These are phyloP conservation scores for Diphyllodes magnificus DNA, from an alignment of 2,113 vertebrate species.

Conservation along the genomic window DNA sequence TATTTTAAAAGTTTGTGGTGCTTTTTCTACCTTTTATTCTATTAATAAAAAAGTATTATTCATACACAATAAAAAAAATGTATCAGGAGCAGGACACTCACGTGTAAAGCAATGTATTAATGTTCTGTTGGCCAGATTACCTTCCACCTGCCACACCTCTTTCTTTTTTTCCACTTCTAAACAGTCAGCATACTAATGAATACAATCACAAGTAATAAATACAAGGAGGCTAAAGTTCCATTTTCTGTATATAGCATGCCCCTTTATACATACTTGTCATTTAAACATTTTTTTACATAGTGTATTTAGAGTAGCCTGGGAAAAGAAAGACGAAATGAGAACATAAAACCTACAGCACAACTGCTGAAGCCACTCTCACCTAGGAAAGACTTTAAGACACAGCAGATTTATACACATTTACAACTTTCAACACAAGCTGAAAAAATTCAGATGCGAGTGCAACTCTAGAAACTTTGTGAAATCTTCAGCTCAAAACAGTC, in stretches of 20 bases:
- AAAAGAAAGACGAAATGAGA: not conserved
- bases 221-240: not conserved
- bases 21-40: not conserved
- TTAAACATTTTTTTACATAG: not conserved
- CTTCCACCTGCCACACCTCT: not conserved
- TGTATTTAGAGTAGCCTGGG: not conserved
- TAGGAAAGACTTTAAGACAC: not conserved
- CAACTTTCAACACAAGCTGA: not conserved
- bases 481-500: not conserved
- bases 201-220: not conserved
- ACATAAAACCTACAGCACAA: not conserved
- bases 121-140: not conserved
- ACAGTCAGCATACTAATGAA: not conserved
- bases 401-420: not conserved
- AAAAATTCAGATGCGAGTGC: accelerated
- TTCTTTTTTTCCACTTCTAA: not conserved
- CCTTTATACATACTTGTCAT: not conserved
- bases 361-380: not conserved
- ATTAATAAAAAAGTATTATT: not conserved
- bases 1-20: not conserved
- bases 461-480: not conserved
- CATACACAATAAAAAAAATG: not conserved
- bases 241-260: not conserved
- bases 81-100: not conserved
- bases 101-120: not conserved